These are phyloP conservation scores for Dromiciops gliroides DNA, from an alignment of 2,113 vertebrate genomes.

Conservation along the genomic window DNA sequence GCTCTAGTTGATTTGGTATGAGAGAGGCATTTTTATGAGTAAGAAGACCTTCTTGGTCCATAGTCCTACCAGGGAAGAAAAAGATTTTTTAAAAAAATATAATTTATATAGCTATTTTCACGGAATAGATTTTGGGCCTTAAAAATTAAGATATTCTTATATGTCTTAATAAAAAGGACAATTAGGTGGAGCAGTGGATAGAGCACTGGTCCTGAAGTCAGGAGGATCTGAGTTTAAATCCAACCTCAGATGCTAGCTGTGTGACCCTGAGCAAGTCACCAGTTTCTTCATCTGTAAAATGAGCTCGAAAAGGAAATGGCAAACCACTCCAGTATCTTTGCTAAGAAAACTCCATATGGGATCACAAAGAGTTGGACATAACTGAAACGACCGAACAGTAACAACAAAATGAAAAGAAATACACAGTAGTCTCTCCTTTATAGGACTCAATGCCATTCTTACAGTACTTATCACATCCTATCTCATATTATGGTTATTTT, in stretches of 20 bases:
- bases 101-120: conserved; percentile 60
- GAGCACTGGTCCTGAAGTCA: background rate
- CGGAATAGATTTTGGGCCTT: conserved; percentile 28
- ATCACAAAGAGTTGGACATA: background rate
- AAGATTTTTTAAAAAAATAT: conserved; percentile 41
- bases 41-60: conserved; percentile 7
- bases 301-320: background rate
- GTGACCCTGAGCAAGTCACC: too few relatives aligned
- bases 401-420: background rate
- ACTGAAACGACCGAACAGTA: background rate
- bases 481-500: conserved; percentile 28
- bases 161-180: background rate
- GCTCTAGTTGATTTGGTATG: conserved; percentile 42
- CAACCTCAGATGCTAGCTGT: background rate
- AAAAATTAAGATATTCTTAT: conserved; percentile 38
- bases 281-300: background rate
- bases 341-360: background rate
- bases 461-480: conserved; percentile 19
- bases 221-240: background rate
- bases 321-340: background rate
- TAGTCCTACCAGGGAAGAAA: conserved; percentile 62
- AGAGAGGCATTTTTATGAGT: conserved; percentile 27
- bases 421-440: background rate
- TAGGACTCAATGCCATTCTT: background rate
- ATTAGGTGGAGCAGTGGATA: background rate